phyloP scores from a whole-genome alignment of 2,888 invertebrate species.

The Neoscelio sp. region DNA sequence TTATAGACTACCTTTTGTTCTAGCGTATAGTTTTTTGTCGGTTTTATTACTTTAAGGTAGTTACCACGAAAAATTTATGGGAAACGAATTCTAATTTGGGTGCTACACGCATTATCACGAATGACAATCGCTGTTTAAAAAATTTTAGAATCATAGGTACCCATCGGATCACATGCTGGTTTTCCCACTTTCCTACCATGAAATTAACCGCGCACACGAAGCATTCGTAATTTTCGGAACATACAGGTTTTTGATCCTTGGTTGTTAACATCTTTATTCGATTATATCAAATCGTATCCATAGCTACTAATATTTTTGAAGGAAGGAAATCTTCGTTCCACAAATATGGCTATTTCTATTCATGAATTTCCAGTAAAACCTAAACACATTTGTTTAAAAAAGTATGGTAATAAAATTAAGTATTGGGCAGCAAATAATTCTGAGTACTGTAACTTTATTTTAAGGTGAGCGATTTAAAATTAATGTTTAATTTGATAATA shows the following conservation, averaged over 20 bases:
- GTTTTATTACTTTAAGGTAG: conserved; percentile 19
- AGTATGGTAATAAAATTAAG: conserved; percentile 38
- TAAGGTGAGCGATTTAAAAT: no score
- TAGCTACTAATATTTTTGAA: conserved; percentile 27
- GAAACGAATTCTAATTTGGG: conserved; percentile 47
- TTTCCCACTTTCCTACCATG: conserved; percentile 37
- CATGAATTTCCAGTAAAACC: conserved; percentile 23
- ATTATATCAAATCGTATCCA: conserved; percentile 37
- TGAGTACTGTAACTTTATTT: no score
- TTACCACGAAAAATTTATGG: conserved; percentile 44
- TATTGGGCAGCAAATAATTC: no score
- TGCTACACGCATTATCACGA: conserved; percentile 39
- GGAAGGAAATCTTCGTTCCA: conserved; percentile 13
- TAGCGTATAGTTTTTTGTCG: conserved; percentile 22
- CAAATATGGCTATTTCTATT: conserved; percentile 47
- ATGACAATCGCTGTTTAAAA: conserved; percentile 56
- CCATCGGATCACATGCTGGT: conserved; percentile 42
- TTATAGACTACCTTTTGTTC: conserved; percentile 44
- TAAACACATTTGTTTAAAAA: conserved; percentile 50
- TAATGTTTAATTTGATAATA: no score
- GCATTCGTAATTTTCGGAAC: conserved; percentile 52
- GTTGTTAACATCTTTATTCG: conserved; percentile 51
- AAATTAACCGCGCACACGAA: conserved; percentile 43
- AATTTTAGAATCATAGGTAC: conserved; percentile 27
- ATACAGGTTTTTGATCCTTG: conserved; percentile 25